Base-by-base conservation (phyloP, 2,888 invertebrate genomes). In the Mellilla xanthometata region DNA sequence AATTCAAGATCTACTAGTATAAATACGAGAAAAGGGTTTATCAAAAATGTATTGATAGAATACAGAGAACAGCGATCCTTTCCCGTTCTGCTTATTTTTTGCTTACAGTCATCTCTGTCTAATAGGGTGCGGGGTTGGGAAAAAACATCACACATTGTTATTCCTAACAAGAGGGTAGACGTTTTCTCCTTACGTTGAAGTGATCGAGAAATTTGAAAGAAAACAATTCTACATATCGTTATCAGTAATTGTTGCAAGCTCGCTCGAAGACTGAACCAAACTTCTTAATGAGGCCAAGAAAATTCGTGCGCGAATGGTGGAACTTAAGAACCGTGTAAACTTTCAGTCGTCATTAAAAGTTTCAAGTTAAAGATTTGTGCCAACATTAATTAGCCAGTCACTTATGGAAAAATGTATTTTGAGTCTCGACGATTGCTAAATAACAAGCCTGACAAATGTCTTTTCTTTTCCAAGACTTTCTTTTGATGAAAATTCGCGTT, bases 341-440 rank as follows among this genome's bases (percentile, higher is more conserved):
- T 87, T 85, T 75, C 76, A 81, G 79, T 70, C 82, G 81, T 85
- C 86, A 83, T 88, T 87, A 88, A 87, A 88, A 88, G 82, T 87
- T 88, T 76, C 59, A 58, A 74, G 68, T 68, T 72, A 76, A 79
- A 84, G 81, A 86, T 86, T 88, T 86, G 82, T 80, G 84, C 83
- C 83, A 77, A 70, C 76, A 76, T 76, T 86, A 87, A 88, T 87
- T 87, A 87, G 81, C 82, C 65, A 72, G 76, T 77, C 72, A 76
- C 73, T 81, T 78, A 72, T 69, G 65, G 65, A 75, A 71, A 68
- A 70, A 49, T 19, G 15, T 19, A 19, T 1, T 19, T 19, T 19
- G 6, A 5, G 15, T 19, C 52, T 62, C 64, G 59, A 58, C 51
- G 52, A 48, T 63, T 47, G 52, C 44, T 53, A 61, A 68, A 67